A percentile compares a stretch with the other conserved stretches of the same genome.
phyloP scores from a whole-genome alignment of 2,888 invertebrate species.

The Hipparchia sbordonii region DNA sequence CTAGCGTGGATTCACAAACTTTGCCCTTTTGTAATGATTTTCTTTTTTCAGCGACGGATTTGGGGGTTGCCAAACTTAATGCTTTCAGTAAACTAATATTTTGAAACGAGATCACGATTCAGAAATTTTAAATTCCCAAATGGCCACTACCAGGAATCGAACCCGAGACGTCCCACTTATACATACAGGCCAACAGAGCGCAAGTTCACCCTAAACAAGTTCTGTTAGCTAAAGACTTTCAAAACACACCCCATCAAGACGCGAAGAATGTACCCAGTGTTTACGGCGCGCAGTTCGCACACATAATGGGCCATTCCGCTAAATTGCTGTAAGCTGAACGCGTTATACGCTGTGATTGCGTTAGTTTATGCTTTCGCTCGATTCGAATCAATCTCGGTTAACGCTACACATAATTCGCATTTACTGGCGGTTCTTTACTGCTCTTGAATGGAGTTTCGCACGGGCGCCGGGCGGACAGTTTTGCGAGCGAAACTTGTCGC shows the following conservation, averaged over 20 bases:
- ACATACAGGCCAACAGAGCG: no score
- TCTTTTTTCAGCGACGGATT: constrained; percentile 28
- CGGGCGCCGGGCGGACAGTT: neutral
- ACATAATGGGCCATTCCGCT: constrained; percentile 39
- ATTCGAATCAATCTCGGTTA: constrained; percentile 33
- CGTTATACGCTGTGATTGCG: constrained; percentile 32
- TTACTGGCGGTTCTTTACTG: constrained; percentile 27
- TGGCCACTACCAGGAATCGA: no score
- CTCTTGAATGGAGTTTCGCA: constrained; percentile 6
- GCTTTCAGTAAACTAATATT: constrained; percentile 25
- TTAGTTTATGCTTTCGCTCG: constrained; percentile 33
- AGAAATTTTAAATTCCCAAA: no score
- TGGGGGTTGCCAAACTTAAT: constrained; percentile 26
- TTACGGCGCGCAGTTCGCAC: constrained; percentile 33
- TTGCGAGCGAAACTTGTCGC: neutral
- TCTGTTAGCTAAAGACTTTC: neutral
- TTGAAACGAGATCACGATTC: neutral
- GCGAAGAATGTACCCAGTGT: constrained; percentile 37
- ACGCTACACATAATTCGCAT: constrained; percentile 28
- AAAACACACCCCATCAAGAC: constrained; percentile 16
- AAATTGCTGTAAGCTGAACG: constrained; percentile 39
- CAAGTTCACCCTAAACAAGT: neutral
- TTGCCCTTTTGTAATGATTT: constrained; percentile 35
- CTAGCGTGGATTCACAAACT: constrained; percentile 25
- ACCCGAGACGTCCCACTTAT: no score